phyloP scores from a whole-genome alignment of 2,113 vertebrate species.

The Neogobius melanostomus region DNA sequence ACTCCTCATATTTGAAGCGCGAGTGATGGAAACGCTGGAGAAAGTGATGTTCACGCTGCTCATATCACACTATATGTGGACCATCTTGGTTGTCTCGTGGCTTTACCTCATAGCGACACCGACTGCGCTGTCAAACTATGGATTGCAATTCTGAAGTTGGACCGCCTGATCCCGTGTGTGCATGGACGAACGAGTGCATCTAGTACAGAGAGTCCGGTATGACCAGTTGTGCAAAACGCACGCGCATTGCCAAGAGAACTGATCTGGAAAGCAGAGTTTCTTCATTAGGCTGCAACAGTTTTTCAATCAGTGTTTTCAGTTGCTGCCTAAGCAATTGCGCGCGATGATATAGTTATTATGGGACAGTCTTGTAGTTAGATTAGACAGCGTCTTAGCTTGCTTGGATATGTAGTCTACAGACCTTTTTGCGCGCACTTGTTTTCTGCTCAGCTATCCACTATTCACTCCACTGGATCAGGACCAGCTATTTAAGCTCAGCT shows the following conservation, averaged over 20 bases:
- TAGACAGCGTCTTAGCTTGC: conserved; percentile 4
- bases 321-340: conserved; percentile 13
- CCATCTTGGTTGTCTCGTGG: conserved; percentile 18
- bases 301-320: conserved; percentile 17
- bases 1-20: background rate
- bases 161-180: conserved; percentile 50
- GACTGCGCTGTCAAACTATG: conserved; percentile 43
- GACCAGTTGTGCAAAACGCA: conserved; percentile 41
- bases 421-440: conserved; percentile 18
- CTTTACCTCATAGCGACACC: background rate
- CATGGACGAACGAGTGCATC: conserved; percentile 22
- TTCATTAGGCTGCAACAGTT: conserved; percentile 2
- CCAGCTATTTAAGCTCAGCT: conserved; percentile 7
- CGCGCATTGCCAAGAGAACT: conserved; percentile 35
- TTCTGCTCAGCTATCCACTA: conserved; percentile 17
- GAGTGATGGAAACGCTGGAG: conserved; percentile 44
- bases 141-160: conserved; percentile 58
- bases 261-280: conserved; percentile 25
- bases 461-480: conserved; percentile 20
- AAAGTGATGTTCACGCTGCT: conserved; percentile 12
- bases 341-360: conserved; percentile 43
- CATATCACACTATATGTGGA: conserved; percentile 37
- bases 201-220: conserved; percentile 42
- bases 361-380: conserved; percentile 43
- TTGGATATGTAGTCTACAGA: background rate